Percentiles rank a stretch among this genome's conserved stretches.
Conservation (phyloP, 1,140 invertebrate species). For the Drosophila ficusphila region DNA sequence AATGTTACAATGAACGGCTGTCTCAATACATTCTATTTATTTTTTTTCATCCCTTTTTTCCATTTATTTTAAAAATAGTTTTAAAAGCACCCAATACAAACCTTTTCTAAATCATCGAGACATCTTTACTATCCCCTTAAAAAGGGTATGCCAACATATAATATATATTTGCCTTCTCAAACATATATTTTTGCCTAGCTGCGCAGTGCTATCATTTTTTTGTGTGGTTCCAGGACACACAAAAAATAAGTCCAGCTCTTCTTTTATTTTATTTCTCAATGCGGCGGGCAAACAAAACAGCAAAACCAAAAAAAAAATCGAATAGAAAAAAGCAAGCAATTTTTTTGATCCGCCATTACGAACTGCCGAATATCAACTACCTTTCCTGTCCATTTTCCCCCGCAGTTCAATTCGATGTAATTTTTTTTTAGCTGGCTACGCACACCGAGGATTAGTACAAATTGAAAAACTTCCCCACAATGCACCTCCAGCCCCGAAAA, state of each 20-base stretch:
- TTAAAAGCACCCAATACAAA: too few relatives aligned
- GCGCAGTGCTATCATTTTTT: background rate
- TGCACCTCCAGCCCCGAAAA: background rate
- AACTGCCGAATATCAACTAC: constrained; percentile 16
- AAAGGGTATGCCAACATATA: background rate
- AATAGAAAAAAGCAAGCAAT: constrained; percentile 34
- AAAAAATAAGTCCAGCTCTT: background rate
- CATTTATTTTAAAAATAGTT: too few relatives aligned
- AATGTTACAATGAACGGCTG: background rate
- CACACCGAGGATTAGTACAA: constrained; percentile 65
- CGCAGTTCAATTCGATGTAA: constrained; percentile 62
- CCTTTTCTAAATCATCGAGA: too few relatives aligned
- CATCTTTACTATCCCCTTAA: too few relatives aligned
- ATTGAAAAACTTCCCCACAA: constrained; percentile 58
- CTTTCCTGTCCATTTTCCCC: background rate
- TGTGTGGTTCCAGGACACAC: constrained; percentile 20
- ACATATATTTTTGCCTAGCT: constrained; percentile 2
- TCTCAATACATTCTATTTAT: too few relatives aligned
- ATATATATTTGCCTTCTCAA: background rate
- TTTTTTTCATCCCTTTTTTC: too few relatives aligned
- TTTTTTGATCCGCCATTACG: constrained; percentile 27
- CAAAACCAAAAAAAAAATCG: constrained; percentile 25
- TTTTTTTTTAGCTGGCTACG: constrained; percentile 43
- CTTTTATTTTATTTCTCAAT: constrained; percentile 13
- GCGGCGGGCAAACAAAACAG: constrained; percentile 46